Base-by-base conservation (phyloP, 2,797 vertebrate genomes). In the Pterois miles region DNA sequence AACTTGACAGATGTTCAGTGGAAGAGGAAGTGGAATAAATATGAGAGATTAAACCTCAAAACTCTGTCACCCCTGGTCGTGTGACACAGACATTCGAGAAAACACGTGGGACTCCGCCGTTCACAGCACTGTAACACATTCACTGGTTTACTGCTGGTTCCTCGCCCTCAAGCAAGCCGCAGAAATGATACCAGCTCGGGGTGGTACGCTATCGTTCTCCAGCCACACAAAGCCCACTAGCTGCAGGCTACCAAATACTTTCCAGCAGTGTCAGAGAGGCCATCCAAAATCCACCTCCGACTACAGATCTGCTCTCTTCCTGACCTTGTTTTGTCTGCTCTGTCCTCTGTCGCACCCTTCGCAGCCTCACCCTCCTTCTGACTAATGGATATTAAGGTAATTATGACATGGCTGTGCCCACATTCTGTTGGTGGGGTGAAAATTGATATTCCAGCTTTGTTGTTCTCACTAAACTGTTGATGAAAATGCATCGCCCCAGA, bases 381-480 rank as follows among this genome's bases (percentile, higher is more conserved):
- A 97, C 96, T 96, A 96, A 98, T 97, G 95, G 93, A 96, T 50
- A 50, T 96, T 94, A 95, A 95, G 94, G 96, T 96, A 96, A 98
- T 98, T 97, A 97, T 97, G 95, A 94, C 96, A 95, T 95, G 96
- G 96, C 95, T 89, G 91, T 93, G 91, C 90, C 94, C 95, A 94
- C 97, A 97, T 98, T 98, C 96, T 97, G 96, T 93, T 86, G 70
- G 93, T 94, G 85, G 95, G 95, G 95, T 97, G 97, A 98, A 96
- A 97, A 98, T 97, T 96, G 93, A 97, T 95, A 96, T 96, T 96
- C 94, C 91, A 93, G 92, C 94, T 94, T 95, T 89, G 95, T 94
- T 94, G 91, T 94, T 94, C 96, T 95, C 94, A 91, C 96, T 96
- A 95, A 90, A 94, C 95, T 96, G 97, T 96, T 97, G 96, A 96